Base-by-base conservation (phyloP, 2,113 vertebrate genomes). In the Amazona vittata region DNA sequence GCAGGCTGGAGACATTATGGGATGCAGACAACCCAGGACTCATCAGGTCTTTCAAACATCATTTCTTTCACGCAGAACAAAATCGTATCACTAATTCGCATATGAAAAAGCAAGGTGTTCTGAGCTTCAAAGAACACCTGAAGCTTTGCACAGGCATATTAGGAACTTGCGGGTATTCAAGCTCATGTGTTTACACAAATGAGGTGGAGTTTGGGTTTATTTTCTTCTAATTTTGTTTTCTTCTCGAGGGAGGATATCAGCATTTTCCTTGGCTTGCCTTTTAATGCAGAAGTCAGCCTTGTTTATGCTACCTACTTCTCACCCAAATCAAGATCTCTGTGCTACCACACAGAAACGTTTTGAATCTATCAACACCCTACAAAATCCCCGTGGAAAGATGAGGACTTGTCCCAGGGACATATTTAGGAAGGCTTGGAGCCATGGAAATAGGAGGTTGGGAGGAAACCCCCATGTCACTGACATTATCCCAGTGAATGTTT, bases 31-130 rank as follows among this genome's bases (percentile, higher is more conserved):
- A 44, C 84, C 76, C 86, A 55, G 89, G 69, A 63, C 87, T 94
- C 96, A 93, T 91, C 70, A 97, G 73, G 69, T 64, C 82, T 77
- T 28, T 86, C 77, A 74, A 88, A 86, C 41, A 84, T 91, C 75
- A 9, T 91, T 93, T 75, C 93, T 76, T 78, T 73, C 46, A 73
- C 73, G 59, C 67, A 41, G 22, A 7, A 75, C 35, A 73, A 87
- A 81, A 88, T 44, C 25, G 2, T 9, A 59, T 33, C 82, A 8
- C 70, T 83, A 71, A 90, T 91, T 95, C 71, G 13, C 91, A n/a
- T 59, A 43, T 2, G 73, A 83, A 83, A 73, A 55, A 80, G 83
- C 81, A 49, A n/a, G 49, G 49, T 25, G 24, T 50, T 37, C 62
- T 24, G 79, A 93, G 62, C 82, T 69, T 82, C 81, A 60, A 91